Conservation (phyloP, 1,140 invertebrate species). For the Nymphalis io region DNA sequence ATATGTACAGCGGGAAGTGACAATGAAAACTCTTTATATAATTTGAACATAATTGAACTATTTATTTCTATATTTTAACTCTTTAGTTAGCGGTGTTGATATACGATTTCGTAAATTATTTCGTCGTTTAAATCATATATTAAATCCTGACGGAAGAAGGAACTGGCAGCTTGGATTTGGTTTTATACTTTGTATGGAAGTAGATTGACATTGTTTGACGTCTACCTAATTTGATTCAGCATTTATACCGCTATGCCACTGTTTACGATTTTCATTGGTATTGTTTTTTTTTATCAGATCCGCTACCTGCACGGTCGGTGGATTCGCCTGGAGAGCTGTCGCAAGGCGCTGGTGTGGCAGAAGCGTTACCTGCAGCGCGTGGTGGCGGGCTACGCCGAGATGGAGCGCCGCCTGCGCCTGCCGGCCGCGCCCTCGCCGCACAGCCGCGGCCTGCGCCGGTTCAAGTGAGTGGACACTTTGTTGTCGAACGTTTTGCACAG, state of each 20-base stretch:
- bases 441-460: conserved; percentile 51
- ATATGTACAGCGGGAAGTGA: background rate
- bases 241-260: too few relatives aligned
- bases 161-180: too few relatives aligned
- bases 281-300: conserved; percentile 71
- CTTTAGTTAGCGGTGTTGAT: too few relatives aligned
- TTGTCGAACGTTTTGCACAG: too few relatives aligned
- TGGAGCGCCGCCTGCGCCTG: conserved; percentile 56
- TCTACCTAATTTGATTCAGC: too few relatives aligned
- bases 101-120: too few relatives aligned
- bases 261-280: background rate
- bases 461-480: conserved; percentile 73
- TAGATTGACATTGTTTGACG: background rate
- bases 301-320: conserved; percentile 87
- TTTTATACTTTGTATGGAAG: too few relatives aligned
- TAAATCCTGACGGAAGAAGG: too few relatives aligned
- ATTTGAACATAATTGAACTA: background rate
- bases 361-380: conserved; percentile 90
- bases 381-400: conserved; percentile 84
- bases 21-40: background rate
- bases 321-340: conserved; percentile 88
- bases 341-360: conserved; percentile 92
- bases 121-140: too few relatives aligned
- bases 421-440: conserved; percentile 37
- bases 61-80: background rate